Conservation (phyloP, 2,113 vertebrate species). For the Brachyistius frenatus region DNA sequence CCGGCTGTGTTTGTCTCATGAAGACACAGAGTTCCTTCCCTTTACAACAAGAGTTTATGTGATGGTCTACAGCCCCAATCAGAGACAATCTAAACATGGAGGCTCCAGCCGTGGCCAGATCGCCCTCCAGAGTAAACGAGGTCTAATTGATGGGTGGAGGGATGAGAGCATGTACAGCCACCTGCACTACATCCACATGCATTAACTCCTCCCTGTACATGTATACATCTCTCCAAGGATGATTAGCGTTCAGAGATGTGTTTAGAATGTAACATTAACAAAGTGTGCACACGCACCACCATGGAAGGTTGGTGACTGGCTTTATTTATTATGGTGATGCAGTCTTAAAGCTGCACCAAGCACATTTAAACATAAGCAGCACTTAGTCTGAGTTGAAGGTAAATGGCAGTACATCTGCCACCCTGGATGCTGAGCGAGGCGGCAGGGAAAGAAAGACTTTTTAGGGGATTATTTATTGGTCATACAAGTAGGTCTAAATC, state of each 20-base stretch:
- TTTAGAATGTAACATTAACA: conserved; percentile 14
- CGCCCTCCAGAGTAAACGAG: conserved; percentile 45
- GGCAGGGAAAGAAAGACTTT: too few species aligned
- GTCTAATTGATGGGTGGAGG: conserved; percentile 31
- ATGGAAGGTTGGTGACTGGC: not conserved
- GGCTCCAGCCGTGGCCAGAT: conserved; percentile 6
- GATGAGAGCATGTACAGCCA: conserved; percentile 36
- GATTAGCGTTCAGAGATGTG: not conserved
- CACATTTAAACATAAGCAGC: not conserved
- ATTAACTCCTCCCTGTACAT: conserved; percentile 15
- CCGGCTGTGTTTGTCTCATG: conserved; percentile 34
- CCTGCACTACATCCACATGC: conserved; percentile 39
- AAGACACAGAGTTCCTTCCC: conserved; percentile 34
- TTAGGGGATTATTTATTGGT: too few species aligned
- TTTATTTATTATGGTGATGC: not conserved
- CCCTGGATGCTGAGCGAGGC: too few species aligned
- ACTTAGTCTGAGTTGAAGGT: not conserved
- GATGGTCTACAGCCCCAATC: conserved; percentile 27
- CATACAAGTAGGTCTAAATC: too few species aligned
- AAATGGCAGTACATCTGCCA: not conserved
- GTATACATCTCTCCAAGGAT: not conserved
- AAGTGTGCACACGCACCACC: not conserved
- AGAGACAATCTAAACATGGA: conserved; percentile 46
- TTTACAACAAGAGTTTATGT: conserved; percentile 41
- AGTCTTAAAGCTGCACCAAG: conserved; percentile 13